Base-by-base conservation (phyloP, 2,888 invertebrate genomes). In the Mycalesis mineus region DNA sequence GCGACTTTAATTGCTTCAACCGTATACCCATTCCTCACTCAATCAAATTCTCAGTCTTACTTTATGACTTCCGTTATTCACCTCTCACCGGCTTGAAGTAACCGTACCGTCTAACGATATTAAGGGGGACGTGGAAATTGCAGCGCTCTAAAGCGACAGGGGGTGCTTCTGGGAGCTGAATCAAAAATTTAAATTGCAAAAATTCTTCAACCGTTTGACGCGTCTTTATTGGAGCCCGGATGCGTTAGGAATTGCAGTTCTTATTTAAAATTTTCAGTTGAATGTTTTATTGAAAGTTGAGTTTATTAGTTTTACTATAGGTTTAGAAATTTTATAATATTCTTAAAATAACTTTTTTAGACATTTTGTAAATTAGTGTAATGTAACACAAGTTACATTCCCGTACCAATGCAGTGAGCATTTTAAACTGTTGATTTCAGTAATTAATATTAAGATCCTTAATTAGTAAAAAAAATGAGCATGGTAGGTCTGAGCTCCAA, bases 111-210 rank as follows among this genome's bases (percentile, higher is more conserved):
- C 76, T 77, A 76, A 77, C 74, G 72, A 75, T 77, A 77, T 77
- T 77, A 78, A 77, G 75, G 74, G 72, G 71, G 71, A 68, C 63
- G 63, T 66, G 65, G 71, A 71, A 74, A 78, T 79, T 77, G 74
- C 74, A 78, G 78, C 75, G 78, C 78, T 77, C 65, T 66, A 75
- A 74, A 70, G 67, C 72, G 71, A 72, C 69, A 67, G 68, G 69
- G 66, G 68, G 69, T 65, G 73, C 60, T 61, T 61, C 62, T 66
- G 71, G 70, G 72, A 75, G 72, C 68, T 74, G 79, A 84, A 83
- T 83, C 84, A 83, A 85, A 85, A 79, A 85, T 85, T 79, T 84
- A 82, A 84, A 85, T 85, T 82, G 77, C 73, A 71, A 69, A 78
- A 77, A 81, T 79, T 80, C 78, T 79, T 80, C 75, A 77, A 75